phyloP scores from a whole-genome alignment of 37 sponge, comb jelly and placozoan genomes.

The Spongia lamella region DNA sequence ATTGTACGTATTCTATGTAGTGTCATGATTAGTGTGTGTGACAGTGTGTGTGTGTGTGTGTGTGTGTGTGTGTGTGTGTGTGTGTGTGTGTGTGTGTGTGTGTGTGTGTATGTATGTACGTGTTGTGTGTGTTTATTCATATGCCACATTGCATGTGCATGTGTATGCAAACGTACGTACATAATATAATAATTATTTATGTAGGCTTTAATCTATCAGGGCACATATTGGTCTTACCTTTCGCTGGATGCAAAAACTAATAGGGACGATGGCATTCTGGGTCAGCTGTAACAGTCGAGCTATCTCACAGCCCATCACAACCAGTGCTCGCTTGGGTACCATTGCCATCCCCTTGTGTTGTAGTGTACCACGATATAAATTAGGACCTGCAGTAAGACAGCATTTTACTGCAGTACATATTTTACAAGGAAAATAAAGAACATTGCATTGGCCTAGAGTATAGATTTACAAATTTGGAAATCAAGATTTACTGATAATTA shows the following conservation, averaged over 20 bases:
- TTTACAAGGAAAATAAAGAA: too few relatives aligned
- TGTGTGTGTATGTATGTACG: too few relatives aligned
- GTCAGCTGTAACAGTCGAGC: constrained; percentile 73
- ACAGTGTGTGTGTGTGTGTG: too few relatives aligned
- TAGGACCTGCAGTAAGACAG: constrained; percentile 34
- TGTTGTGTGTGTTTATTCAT: neutral
- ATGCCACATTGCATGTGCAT: too few relatives aligned
- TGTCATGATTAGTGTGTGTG: too few relatives aligned
- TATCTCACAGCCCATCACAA: constrained; percentile 83
- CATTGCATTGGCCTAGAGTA: too few relatives aligned
- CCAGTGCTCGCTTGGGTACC: constrained; percentile 77
- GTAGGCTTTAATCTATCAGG: neutral
- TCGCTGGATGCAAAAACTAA: constrained; percentile 74
- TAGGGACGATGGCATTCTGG: constrained; percentile 70
- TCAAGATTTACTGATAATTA: too few relatives aligned
- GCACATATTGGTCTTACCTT: constrained; percentile 44
- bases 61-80: too few relatives aligned
- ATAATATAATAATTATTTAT: neutral
- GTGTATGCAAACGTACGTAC: neutral
- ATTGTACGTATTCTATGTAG: too few relatives aligned
- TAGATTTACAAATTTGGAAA: too few relatives aligned
- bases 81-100: too few relatives aligned
- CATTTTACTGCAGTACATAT: too few relatives aligned
- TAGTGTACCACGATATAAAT: constrained; percentile 31
- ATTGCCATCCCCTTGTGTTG: constrained; percentile 69